A percentile compares a stretch with the other conserved stretches of the same genome.
Conservation (phyloP, 2,888 invertebrate species). For the Drosophila lutescens region DNA sequence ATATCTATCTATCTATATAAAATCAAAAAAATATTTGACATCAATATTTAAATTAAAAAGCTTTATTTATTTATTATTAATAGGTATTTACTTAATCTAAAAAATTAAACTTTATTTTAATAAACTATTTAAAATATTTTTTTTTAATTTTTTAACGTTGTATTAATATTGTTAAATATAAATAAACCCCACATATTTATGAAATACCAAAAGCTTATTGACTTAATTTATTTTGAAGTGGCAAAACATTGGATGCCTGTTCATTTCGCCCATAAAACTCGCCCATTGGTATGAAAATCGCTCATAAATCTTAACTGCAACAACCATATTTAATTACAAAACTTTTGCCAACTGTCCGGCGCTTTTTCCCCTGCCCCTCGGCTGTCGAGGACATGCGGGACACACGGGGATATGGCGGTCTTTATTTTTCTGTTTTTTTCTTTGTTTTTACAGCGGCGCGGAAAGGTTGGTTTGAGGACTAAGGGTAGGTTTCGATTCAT, state of each 20-base stretch:
- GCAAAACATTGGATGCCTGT: neutral
- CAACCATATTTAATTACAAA: constrained; percentile 68
- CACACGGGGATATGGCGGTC: constrained; percentile 3
- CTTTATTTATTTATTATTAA: too few species aligned
- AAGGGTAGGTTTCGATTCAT: neutral
- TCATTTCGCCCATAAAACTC: constrained; percentile 1
- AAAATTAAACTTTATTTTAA: too few species aligned
- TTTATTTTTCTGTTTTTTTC: constrained; percentile 15
- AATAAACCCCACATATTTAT: too few species aligned
- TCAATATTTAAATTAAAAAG: too few species aligned
- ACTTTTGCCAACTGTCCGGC: constrained; percentile 51
- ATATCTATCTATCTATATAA: too few species aligned
- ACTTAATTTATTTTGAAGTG: neutral
- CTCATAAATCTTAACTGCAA: constrained; percentile 63
- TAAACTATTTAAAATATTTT: too few species aligned
- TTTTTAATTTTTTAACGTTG: too few species aligned
- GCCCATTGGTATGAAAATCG: constrained; percentile 10
- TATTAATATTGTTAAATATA: too few species aligned
- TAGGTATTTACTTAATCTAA: too few species aligned
- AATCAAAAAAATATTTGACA: too few species aligned
- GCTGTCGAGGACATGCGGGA: constrained; percentile 15
- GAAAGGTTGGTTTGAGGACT: neutral
- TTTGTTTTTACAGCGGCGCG: constrained; percentile 22
- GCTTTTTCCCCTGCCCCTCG: neutral
- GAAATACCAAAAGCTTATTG: neutral